phyloP scores from a whole-genome alignment of 1,140 invertebrate species.

The Leptinotarsa lineolata region DNA sequence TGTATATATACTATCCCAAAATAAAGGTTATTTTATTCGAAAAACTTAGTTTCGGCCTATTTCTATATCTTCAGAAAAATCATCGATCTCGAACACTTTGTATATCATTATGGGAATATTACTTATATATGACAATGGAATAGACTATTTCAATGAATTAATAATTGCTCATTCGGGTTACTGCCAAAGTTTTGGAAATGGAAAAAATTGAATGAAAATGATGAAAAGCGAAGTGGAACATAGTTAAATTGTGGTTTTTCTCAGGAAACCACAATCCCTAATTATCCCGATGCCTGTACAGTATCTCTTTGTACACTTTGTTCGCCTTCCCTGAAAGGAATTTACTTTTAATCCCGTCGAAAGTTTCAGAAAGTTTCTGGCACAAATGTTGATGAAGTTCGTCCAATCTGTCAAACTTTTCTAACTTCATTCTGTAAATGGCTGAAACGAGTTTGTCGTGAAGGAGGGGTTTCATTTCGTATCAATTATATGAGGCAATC shows the following conservation, averaged over 20 bases:
- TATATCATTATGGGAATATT: too few species aligned
- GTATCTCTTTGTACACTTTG: conserved; percentile 29
- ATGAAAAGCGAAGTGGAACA: too few species aligned
- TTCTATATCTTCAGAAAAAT: too few species aligned
- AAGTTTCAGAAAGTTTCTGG: conserved; percentile 28
- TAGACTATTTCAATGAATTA: too few species aligned
- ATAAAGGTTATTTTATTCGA: too few species aligned
- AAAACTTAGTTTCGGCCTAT: too few species aligned
- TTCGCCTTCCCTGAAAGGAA: conserved; percentile 29
- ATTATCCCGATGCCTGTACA: conserved; percentile 5
- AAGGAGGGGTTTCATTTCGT: conserved; percentile 37
- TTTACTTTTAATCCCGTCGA: conserved; percentile 34
- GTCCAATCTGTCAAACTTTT: conserved; percentile 42
- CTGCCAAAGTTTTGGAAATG: too few species aligned
- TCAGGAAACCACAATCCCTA: neutral
- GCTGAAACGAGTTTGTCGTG: conserved; percentile 35
- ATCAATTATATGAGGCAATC: conserved; percentile 36
- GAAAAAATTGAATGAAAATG: too few species aligned
- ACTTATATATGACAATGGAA: too few species aligned
- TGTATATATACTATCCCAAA: too few species aligned
- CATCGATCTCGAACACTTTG: too few species aligned
- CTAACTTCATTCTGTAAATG: conserved; percentile 39
- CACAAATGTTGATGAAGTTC: conserved; percentile 42
- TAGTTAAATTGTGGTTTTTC: neutral
- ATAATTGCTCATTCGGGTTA: too few species aligned